These are phyloP conservation scores for Ginglymostoma cirratum DNA, from an alignment of 2,113 vertebrate genomes.

Conservation along the genomic window DNA sequence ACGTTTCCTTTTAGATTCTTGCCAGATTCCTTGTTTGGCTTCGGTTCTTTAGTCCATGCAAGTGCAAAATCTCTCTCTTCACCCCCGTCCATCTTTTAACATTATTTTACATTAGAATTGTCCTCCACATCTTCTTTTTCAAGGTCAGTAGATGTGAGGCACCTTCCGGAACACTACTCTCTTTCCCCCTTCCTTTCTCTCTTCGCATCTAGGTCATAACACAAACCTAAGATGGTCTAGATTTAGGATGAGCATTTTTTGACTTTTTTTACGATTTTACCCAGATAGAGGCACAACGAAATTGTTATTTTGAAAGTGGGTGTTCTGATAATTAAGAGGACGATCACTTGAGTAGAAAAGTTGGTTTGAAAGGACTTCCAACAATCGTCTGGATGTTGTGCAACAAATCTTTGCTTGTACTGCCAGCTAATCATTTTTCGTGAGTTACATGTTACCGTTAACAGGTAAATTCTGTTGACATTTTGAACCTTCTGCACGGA, in stretches of 20 bases:
- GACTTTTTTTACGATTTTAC: neutral
- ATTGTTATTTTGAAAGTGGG: neutral
- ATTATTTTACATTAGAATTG: neutral
- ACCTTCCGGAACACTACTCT: neutral
- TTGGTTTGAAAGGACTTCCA: neutral
- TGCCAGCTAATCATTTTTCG: neutral
- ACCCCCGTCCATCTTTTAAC: neutral
- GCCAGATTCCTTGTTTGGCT: neutral
- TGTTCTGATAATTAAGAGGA: neutral
- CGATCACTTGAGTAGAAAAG: neutral
- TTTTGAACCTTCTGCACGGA: neutral
- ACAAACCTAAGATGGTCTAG: neutral
- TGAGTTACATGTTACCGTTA: neutral
- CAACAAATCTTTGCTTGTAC: neutral
- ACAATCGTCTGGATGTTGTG: neutral
- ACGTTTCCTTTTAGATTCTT: neutral
- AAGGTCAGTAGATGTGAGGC: neutral
- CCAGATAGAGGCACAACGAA: neutral
- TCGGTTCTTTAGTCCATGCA: too few relatives aligned
- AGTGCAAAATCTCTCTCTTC: too few relatives aligned
- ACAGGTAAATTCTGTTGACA: neutral
- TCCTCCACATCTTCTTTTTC: neutral
- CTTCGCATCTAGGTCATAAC: neutral
- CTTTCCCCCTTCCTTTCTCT: neutral
- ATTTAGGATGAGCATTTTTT: neutral